A percentile compares a stretch with the other conserved stretches of the same genome.
Evolutionary conservation across 2,888 invertebrate species (phyloP).

Genomic region (Amphiduros pacificus): DNA sequence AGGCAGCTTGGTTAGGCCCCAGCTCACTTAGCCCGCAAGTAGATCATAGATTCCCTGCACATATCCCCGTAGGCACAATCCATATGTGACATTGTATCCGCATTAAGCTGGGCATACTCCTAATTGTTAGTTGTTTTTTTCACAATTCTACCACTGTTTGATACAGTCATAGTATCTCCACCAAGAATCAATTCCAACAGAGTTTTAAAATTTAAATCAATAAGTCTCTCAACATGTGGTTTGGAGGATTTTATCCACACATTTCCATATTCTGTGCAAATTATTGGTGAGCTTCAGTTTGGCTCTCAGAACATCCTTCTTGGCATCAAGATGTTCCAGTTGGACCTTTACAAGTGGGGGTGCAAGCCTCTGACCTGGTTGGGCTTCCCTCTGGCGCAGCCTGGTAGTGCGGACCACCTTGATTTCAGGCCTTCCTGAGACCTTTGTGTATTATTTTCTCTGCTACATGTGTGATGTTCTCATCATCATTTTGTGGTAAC

Average conservation of each 20-base stretch:
- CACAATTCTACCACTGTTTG: background rate
- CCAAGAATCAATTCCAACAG: background rate
- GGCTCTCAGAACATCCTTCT: background rate
- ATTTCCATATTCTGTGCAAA: background rate
- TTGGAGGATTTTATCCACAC: background rate
- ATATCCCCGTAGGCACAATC: too few relatives aligned
- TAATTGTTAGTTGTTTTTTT: too few relatives aligned
- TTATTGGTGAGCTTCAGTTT: background rate
- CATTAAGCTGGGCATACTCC: too few relatives aligned
- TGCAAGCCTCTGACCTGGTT: background rate
- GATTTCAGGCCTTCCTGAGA: background rate
- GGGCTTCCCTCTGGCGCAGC: background rate
- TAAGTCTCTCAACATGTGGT: background rate
- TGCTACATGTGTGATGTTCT: background rate
- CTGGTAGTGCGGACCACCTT: background rate
- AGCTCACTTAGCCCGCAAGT: too few relatives aligned
- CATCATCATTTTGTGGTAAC: background rate
- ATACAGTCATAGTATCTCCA: background rate
- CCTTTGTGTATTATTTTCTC: background rate
- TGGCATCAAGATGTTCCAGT: background rate
- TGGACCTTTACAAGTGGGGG: background rate
- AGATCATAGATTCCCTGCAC: too few relatives aligned
- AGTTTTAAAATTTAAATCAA: background rate
- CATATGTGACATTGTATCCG: too few relatives aligned
- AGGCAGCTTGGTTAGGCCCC: too few relatives aligned